phyloP scores from a whole-genome alignment of 2,888 invertebrate species.

The Habrosyne pyritoides region DNA sequence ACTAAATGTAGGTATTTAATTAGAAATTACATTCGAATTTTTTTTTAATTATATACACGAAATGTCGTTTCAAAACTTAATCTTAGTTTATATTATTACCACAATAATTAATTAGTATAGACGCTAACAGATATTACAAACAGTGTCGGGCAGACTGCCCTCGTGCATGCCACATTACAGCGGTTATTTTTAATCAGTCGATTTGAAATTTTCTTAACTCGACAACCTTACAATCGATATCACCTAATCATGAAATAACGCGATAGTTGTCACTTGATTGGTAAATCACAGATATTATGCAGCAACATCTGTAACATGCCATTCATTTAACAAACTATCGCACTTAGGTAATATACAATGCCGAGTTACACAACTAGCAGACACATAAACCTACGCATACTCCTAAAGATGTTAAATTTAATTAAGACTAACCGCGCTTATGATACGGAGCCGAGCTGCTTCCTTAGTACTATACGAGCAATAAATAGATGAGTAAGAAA shows the following conservation, averaged over 20 bases:
- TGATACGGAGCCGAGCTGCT: background rate
- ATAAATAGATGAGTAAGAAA: background rate
- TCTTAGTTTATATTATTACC: constrained; percentile 39
- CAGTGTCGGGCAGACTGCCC: constrained; percentile 12
- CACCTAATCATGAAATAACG: background rate
- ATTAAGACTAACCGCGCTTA: background rate
- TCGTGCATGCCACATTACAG: constrained; percentile 21
- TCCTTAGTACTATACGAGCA: background rate
- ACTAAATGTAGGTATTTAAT: constrained; percentile 43
- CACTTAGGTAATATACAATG: background rate
- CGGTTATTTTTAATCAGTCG: constrained; percentile 53
- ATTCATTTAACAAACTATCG: background rate
- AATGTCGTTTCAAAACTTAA: constrained; percentile 51
- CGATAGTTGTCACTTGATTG: constrained; percentile 10
- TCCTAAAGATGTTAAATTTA: background rate
- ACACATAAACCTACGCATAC: background rate
- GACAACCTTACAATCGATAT: constrained; percentile 30
- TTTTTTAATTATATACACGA: constrained; percentile 47
- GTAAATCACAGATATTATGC: background rate
- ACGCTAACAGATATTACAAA: constrained; percentile 19
- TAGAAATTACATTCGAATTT: constrained; percentile 51
- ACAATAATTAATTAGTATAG: constrained; percentile 22
- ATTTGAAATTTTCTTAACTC: constrained; percentile 39
- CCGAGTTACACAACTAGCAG: background rate
- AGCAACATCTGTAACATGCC: background rate